Evolutionary conservation across 2,797 vertebrate genomes (phyloP).

Genomic region (Gallinago nigripennis): DNA sequence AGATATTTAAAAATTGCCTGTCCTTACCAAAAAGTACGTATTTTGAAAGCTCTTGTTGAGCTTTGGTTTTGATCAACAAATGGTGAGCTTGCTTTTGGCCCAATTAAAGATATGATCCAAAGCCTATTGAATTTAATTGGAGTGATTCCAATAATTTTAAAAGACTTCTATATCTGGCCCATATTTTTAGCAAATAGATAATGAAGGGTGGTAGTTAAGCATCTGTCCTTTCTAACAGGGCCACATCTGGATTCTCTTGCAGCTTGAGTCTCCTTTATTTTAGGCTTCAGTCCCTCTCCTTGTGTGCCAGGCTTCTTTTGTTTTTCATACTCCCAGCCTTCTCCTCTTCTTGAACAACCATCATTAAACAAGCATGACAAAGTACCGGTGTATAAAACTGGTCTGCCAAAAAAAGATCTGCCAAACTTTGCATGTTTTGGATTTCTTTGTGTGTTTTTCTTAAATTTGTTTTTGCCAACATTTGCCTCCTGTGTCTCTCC

Average conservation of each 20-base stretch:
- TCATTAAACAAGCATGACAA: not conserved
- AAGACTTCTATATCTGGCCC: not conserved
- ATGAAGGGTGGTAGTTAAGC: not conserved
- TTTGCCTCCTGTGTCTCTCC: not conserved
- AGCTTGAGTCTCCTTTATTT: not conserved
- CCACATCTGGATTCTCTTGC: slow-evolving; percentile 17
- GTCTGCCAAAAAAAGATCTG: not conserved
- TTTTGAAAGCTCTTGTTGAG: not conserved
- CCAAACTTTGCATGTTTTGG: not conserved
- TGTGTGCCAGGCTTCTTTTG: not conserved
- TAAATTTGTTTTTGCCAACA: slow-evolving; percentile 14
- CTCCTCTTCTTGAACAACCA: not conserved
- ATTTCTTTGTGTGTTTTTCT: slow-evolving; percentile 14
- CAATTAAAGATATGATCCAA: not conserved
- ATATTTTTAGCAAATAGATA: not conserved
- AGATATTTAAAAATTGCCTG: not conserved
- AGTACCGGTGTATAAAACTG: not conserved
- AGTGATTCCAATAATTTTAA: not conserved
- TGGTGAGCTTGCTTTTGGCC: not conserved
- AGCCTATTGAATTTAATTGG: not conserved
- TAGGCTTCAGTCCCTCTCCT: not conserved
- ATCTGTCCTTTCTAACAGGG: slow-evolving; percentile 7
- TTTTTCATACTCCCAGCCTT: not conserved
- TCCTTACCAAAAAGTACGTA: not conserved
- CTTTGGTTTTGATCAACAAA: not conserved